Conservation (phyloP, 2,888 invertebrate species). For the Tetrapedia diversipes region DNA sequence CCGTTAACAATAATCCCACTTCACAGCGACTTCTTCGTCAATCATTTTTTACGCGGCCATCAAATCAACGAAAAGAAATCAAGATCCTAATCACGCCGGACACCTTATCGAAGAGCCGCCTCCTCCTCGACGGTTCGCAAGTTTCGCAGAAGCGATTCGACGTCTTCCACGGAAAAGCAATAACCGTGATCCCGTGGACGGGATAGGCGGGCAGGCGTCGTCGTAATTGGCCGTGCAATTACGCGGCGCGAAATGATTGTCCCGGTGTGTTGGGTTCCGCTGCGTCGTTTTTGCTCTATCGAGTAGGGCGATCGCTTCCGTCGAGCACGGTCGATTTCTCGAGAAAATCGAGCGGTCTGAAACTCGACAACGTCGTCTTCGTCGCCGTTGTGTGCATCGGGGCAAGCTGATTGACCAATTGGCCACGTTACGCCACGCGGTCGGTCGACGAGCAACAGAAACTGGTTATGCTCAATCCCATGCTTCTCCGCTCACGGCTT, state of each 20-base stretch:
- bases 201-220: background rate
- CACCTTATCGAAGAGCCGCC: slow-evolving; percentile 33
- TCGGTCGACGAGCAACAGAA: slow-evolving; percentile 53
- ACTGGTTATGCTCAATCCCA: slow-evolving; percentile 66
- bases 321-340: slow-evolving; percentile 44
- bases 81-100: slow-evolving; percentile 28
- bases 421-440: slow-evolving; percentile 60
- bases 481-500: slow-evolving; percentile 54
- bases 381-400: slow-evolving; percentile 32
- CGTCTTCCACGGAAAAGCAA: slow-evolving; percentile 49
- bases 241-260: slow-evolving; percentile 52
- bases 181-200: slow-evolving; percentile 45
- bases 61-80: slow-evolving; percentile 1
- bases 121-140: slow-evolving; percentile 10
- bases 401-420: slow-evolving; percentile 68
- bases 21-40: no score
- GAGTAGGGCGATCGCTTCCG: background rate
- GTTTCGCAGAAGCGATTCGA: slow-evolving; percentile 48
- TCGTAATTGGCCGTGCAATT: slow-evolving; percentile 64
- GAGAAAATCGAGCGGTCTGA: slow-evolving; percentile 50
- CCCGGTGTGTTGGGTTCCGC: slow-evolving; percentile 25
- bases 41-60: no score
- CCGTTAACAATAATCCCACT: no score
- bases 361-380: no score
- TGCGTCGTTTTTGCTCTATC: background rate